These are phyloP conservation scores for Gari tellinella DNA, from an alignment of 2,888 invertebrate genomes.

Conservation along the genomic window DNA sequence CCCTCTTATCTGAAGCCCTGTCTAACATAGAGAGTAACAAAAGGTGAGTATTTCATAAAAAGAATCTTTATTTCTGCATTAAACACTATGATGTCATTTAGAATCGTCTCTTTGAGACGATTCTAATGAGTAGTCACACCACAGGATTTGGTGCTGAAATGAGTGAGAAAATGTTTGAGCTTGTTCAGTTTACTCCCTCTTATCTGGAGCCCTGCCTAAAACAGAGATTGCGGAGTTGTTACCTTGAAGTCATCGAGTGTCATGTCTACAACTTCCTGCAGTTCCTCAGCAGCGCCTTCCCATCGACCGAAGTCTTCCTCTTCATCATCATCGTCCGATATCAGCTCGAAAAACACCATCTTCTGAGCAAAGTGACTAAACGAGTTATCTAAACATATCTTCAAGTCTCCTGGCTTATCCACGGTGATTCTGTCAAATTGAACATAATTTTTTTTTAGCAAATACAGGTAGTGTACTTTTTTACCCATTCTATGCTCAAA, in stretches of 20 bases:
- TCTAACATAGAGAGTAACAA: neutral
- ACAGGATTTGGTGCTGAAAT: no score
- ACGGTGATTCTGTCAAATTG: conserved; percentile 87
- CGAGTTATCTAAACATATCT: conserved; percentile 94
- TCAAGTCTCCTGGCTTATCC: conserved; percentile 89
- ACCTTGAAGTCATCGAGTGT: conserved; percentile 82
- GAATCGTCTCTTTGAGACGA: no score
- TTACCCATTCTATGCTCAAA: no score
- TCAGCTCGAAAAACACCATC: conserved; percentile 92
- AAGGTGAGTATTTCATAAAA: neutral
- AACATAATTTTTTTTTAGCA: no score
- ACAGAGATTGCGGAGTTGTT: conserved; percentile 4
- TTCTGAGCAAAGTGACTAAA: conserved; percentile 93
- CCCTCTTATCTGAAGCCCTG: no score
- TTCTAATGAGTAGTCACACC: no score
- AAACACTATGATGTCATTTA: no score
- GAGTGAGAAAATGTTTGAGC: no score
- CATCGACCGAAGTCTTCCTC: conserved; percentile 83
- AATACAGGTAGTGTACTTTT: no score
- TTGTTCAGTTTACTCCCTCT: no score
- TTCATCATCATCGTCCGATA: conserved; percentile 71
- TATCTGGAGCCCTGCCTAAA: no score
- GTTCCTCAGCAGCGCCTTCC: conserved; percentile 85
- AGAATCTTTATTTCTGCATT: no score
- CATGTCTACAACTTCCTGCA: conserved; percentile 86